phyloP scores from a whole-genome alignment of 30 jellyfish, hydroid and myxozoan genomes.

The Aurelia sp. region DNA sequence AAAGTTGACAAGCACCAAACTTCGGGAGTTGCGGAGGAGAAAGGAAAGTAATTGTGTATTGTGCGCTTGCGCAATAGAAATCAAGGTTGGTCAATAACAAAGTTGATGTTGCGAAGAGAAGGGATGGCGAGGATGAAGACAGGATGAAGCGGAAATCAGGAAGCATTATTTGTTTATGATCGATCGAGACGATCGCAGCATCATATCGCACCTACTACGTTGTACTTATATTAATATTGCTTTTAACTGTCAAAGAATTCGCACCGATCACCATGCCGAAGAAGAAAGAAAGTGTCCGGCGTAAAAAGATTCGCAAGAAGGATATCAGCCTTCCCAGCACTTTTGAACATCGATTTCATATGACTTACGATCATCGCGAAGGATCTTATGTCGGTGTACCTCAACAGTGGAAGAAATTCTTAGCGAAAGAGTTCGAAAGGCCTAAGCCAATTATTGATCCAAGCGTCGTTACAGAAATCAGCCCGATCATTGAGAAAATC shows the following conservation, averaged over 20 bases:
- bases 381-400: constrained; percentile 97
- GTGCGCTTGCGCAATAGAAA: constrained; percentile 56
- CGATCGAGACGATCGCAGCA: not conserved
- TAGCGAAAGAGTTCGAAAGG: constrained; percentile 90
- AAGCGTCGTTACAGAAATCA: constrained; percentile 92
- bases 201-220: not conserved
- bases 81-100: constrained; percentile 46
- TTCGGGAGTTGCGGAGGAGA: constrained; percentile 36
- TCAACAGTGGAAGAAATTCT: constrained; percentile 96
- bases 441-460: constrained; percentile 96
- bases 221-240: not conserved
- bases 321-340: constrained; percentile 89
- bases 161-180: not conserved
- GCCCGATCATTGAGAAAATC: constrained; percentile 75
- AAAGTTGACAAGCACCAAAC: too few species aligned
- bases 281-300: constrained; percentile 52
- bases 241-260: not conserved
- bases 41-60: not conserved
- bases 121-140: constrained; percentile 41
- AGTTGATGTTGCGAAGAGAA: constrained; percentile 45
- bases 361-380: constrained; percentile 95
- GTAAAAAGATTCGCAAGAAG: constrained; percentile 86
- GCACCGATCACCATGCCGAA: constrained; percentile 51
- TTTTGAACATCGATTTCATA: constrained; percentile 89
- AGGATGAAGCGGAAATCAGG: constrained; percentile 55